Evolutionary conservation across 2,113 vertebrate species (phyloP).

Genomic region (Mormyrus lacerda): DNA sequence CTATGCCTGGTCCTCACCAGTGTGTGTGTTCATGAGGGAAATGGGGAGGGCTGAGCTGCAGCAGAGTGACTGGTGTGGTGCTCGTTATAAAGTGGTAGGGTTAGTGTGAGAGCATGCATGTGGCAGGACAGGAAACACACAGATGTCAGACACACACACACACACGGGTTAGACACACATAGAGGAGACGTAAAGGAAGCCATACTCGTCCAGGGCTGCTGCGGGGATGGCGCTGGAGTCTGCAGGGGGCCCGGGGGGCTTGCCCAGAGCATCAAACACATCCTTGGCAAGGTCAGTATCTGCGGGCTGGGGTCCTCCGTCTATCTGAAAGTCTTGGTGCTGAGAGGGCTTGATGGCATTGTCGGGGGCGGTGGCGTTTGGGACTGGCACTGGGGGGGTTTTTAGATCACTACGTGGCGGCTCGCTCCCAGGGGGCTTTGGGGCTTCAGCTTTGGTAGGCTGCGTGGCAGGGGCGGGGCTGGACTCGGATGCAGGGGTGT

Average conservation of each 20-base stretch:
- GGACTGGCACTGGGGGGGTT: constrained; percentile 55
- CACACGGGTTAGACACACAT: constrained; percentile 24
- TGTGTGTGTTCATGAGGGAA: not conserved
- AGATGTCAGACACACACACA: not conserved
- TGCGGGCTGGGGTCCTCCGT: constrained; percentile 76
- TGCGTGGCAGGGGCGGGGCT: constrained; percentile 45
- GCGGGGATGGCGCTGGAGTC: constrained; percentile 63
- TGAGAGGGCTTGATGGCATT: constrained; percentile 60
- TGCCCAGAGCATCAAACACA: constrained; percentile 71
- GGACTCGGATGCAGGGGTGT: constrained; percentile 48
- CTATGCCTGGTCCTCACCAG: not conserved
- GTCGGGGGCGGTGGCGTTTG: constrained; percentile 53
- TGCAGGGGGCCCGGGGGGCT: constrained; percentile 61
- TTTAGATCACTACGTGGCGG: constrained; percentile 53
- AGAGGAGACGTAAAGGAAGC: constrained; percentile 49
- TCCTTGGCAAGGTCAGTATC: constrained; percentile 80
- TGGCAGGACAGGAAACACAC: not conserved
- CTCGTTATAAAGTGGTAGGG: not conserved
- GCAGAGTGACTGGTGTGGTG: not conserved
- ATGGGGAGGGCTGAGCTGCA: not conserved
- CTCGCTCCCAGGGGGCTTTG: constrained; percentile 66
- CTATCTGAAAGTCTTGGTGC: constrained; percentile 85
- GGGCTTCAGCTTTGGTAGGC: constrained; percentile 50
- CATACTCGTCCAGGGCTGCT: constrained; percentile 88
- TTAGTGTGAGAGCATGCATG: constrained; percentile 20